phyloP scores from a whole-genome alignment of 2,888 invertebrate species.

The Athalia rosae region DNA sequence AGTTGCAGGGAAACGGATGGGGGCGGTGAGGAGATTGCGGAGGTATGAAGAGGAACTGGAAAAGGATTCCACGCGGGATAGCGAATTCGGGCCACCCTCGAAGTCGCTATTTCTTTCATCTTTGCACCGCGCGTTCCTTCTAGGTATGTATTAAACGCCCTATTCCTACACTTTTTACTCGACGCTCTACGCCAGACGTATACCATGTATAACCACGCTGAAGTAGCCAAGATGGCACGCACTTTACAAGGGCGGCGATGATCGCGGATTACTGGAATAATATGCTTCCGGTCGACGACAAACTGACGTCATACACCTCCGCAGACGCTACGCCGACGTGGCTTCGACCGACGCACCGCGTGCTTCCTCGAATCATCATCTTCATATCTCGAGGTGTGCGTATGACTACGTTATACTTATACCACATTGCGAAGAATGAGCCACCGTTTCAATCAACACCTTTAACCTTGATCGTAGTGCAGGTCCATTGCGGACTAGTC shows the following conservation, averaged over 20 bases:
- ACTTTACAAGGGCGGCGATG: slow-evolving; percentile 29
- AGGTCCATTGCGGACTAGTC: no score
- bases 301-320: slow-evolving; percentile 21
- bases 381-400: no score
- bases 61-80: not conserved
- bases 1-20: not conserved
- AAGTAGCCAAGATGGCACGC: not conserved
- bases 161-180: not conserved
- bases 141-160: no score
- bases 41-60: not conserved
- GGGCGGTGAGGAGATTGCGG: not conserved
- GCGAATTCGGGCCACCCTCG: slow-evolving; percentile 3
- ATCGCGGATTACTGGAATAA: slow-evolving; percentile 41
- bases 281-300: slow-evolving; percentile 39
- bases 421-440: no score
- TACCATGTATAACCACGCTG: not conserved
- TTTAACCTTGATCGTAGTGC: no score
- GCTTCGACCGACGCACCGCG: slow-evolving; percentile 14
- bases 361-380: not conserved
- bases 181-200: not conserved
- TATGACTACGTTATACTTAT: no score
- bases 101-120: slow-evolving; percentile 7
- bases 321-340: slow-evolving; percentile 11
- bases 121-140: not conserved
- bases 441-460: no score